Percentiles rank a stretch among this genome's conserved stretches.
These are phyloP conservation scores for Cynopterus sphinx DNA, from an alignment of 2,797 vertebrate species.

Conservation along the genomic window DNA sequence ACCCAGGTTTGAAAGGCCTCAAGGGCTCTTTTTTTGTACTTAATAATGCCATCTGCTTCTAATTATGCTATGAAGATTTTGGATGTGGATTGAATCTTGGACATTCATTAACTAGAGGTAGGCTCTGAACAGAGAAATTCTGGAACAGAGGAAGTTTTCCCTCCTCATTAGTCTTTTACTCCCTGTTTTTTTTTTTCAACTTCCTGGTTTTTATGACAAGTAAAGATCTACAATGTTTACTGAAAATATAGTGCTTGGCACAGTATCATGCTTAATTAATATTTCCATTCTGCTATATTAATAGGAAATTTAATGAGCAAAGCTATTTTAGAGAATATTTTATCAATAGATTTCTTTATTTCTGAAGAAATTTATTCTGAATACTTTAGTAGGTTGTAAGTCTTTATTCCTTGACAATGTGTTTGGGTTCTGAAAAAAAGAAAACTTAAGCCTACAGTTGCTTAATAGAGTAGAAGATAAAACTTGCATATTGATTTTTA, in stretches of 20 bases:
- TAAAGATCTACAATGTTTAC: not conserved
- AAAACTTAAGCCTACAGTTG: not conserved
- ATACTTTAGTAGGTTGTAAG: not conserved
- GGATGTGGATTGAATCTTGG: not conserved
- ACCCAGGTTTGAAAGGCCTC: not conserved
- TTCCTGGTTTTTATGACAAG: not conserved
- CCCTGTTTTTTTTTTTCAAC: not conserved
- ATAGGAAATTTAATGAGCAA: not conserved
- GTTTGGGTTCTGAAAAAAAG: constrained; percentile 6
- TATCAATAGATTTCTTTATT: not conserved
- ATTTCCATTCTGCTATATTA: not conserved
- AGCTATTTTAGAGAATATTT: not conserved
- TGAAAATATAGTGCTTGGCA: not conserved
- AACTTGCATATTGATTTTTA: not conserved
- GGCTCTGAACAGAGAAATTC: not conserved
- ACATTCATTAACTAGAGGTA: not conserved
- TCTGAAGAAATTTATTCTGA: not conserved
- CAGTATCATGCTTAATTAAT: not conserved
- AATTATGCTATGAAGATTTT: not conserved
- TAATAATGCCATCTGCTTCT: not conserved
- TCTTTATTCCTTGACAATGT: not conserved
- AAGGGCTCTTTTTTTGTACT: not conserved
- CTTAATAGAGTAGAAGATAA: not conserved
- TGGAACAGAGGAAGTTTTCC: not conserved
- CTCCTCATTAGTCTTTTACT: not conserved